Percentiles rank a stretch among this genome's conserved stretches.
These are phyloP conservation scores for Megalurothrips usitatus DNA, from an alignment of 2,888 invertebrate species.

Conservation along the genomic window DNA sequence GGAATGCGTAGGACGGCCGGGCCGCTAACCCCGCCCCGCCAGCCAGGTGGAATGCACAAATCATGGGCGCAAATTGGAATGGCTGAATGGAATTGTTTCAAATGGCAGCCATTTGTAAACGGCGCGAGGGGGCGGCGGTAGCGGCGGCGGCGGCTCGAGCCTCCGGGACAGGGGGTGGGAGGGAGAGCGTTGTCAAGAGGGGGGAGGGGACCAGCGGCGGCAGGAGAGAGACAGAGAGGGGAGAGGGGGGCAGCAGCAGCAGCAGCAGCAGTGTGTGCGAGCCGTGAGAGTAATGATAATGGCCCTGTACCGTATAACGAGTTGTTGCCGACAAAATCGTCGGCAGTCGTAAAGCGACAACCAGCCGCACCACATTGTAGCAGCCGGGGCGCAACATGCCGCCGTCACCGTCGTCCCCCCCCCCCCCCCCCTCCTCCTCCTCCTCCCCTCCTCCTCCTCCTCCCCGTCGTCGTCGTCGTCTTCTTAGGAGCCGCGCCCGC, in stretches of 20 bases:
- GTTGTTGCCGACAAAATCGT: conserved; percentile 1
- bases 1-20: neutral
- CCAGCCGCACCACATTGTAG: neutral
- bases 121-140: neutral
- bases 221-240: neutral
- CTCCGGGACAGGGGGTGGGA: neutral
- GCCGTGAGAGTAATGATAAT: neutral
- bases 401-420: no score
- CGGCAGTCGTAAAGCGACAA: neutral
- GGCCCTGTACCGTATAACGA: neutral
- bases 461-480: no score
- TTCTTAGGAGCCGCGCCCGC: no score
- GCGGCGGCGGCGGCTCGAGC: neutral
- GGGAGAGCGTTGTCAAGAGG: neutral
- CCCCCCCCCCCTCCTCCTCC: no score
- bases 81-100: conserved; percentile 23
- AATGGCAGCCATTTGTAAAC: conserved; percentile 20
- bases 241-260: neutral
- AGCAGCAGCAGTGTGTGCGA: neutral
- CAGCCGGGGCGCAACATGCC: no score
- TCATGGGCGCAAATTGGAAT: conserved; percentile 22
- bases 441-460: no score
- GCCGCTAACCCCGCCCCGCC: neutral
- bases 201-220: neutral
- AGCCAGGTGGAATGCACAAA: conserved; percentile 22